Conservation (phyloP, 2,113 vertebrate genomes). For the Columba janthina region DNA sequence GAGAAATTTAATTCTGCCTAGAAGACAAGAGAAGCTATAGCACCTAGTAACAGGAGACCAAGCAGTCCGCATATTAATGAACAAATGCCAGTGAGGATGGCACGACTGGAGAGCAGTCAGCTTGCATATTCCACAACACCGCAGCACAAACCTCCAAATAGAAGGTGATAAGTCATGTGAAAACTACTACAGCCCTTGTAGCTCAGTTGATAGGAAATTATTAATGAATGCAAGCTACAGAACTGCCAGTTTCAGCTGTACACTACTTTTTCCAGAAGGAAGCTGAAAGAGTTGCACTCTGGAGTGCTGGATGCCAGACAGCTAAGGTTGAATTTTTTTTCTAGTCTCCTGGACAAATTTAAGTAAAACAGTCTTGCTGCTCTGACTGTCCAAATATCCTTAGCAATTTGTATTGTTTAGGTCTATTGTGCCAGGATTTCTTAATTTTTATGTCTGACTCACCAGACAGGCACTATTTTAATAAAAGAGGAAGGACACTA, state of each 20-base stretch:
- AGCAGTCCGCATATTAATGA: background rate
- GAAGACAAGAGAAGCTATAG: background rate
- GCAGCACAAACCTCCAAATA: background rate
- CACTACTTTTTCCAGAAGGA: background rate
- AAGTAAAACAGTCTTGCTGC: background rate
- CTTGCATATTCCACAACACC: background rate
- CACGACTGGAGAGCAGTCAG: background rate
- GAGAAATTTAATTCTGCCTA: background rate
- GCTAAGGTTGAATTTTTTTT: background rate
- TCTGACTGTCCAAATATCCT: background rate
- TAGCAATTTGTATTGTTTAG: background rate
- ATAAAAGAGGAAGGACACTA: background rate
- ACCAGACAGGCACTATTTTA: background rate
- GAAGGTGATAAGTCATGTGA: rapidly evolving
- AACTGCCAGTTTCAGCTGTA: background rate
- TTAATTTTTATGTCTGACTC: background rate
- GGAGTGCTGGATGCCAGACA: background rate
- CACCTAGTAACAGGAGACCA: background rate
- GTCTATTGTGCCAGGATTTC: background rate
- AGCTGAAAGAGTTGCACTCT: background rate
- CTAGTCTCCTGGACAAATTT: background rate
- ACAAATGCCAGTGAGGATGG: rapidly evolving
- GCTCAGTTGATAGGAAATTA: background rate
- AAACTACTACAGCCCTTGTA: background rate
- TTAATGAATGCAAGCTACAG: background rate